phyloP scores from a whole-genome alignment of 2,113 vertebrate species.

The Bucco capensis region DNA sequence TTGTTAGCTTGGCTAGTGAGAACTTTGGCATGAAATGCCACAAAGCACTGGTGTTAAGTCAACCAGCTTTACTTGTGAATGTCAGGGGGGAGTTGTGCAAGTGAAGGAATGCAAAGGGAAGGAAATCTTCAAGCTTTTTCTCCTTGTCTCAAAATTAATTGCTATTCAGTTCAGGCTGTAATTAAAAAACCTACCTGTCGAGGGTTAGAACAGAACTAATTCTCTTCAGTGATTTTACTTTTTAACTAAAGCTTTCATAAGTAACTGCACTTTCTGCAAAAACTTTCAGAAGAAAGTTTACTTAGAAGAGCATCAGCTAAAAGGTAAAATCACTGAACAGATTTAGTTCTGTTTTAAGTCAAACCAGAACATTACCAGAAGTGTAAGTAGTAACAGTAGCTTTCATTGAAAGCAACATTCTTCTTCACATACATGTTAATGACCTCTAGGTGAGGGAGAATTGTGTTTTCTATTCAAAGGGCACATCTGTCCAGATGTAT shows the following conservation, averaged over 20 bases:
- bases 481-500: neutral
- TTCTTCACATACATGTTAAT: neutral
- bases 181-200: neutral
- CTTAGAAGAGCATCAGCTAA: too few relatives aligned
- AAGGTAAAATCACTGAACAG: too few relatives aligned
- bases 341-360: too few relatives aligned
- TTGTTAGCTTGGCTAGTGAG: neutral
- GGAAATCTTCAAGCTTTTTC: neutral
- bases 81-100: neutral
- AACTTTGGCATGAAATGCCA: neutral
- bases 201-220: too few relatives aligned
- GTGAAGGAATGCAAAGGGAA: neutral
- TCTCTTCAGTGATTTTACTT: too few relatives aligned
- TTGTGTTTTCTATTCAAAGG: neutral
- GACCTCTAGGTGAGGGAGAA: neutral
- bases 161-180: neutral
- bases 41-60: neutral
- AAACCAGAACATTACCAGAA: too few relatives aligned
- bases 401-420: neutral
- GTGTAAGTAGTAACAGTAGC: too few relatives aligned
- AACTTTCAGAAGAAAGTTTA: too few relatives aligned
- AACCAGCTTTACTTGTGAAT: neutral
- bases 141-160: neutral
- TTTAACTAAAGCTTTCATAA: too few relatives aligned
- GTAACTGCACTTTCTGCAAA: too few relatives aligned